Base-by-base conservation (phyloP, 53 echinoderm and acorn worm genomes). In the Stichopus horrens region DNA sequence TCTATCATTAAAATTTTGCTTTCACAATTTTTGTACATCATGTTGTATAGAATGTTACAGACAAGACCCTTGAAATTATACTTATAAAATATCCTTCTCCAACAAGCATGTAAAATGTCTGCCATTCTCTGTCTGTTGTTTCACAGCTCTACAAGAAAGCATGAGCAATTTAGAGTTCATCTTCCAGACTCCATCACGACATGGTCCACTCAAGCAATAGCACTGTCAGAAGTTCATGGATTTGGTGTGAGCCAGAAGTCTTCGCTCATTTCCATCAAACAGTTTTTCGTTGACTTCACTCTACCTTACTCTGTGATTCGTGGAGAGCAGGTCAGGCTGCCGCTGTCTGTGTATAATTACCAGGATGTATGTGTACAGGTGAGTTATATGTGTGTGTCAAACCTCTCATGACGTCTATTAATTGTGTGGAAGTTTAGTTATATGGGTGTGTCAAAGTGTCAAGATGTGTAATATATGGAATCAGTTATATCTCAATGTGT, bases 171-270 rank as follows among this genome's bases (percentile, higher is more conserved):
- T 94, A 58, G 91, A 86, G 74, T 84, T 95, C 54, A 88, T 19
- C 90, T 92, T 9, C 97, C 97, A 7, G 97, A 95, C 87, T 89
- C 95, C 75, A 97, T 97, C 83, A 97, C 97, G 11, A 92, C 95
- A 13, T 97, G 97, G 97, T 83, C 88, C 87, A 95, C 93, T 2
- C 91, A 97, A 23, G 94, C 92, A 13, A 88, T 97, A 5, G 91
- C 95, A 19, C 66, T 97, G 76, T 97, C 97, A 10, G 86, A 91
- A 66, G 77, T 79, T 4, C 88, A 95, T 66, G 97, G 97, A 16
- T 89, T 97, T 76, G 97, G 97, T 18, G 91, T 97, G 76, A 93
- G 95, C 67, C 79, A 89, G 54, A 76, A 89, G 5, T 88, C 83
- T 16, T 83, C 91, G 10, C 90, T 97, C 10, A 91, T 87, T 21